Base-by-base conservation (phyloP, 2,113 vertebrate species). In the Camelus dromedarius region DNA sequence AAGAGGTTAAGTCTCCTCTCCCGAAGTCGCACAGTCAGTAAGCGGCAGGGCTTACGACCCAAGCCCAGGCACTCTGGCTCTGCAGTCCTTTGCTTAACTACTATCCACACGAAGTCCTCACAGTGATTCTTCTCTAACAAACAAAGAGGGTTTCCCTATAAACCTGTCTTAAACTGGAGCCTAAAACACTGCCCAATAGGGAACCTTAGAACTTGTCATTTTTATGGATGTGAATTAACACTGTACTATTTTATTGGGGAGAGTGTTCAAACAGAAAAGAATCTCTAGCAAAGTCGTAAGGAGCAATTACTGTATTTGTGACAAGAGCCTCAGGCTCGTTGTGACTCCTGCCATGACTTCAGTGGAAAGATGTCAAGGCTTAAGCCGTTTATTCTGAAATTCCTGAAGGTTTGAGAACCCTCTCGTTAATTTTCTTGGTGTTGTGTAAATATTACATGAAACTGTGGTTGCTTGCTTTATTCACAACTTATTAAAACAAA, bases 401-500 rank as follows among this genome's bases (percentile, higher is more conserved):
- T 60, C 38, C 89, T 83, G 19, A 87, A 79, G 75, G 16, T 93
- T 73, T 79, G 58, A 79, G 67, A 93, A 64, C 14, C 2, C 18
- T 87, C 20, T 60, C 28, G 11, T 84, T 91, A 64, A 89, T 86
- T 95, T 96, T 81, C 90, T 96, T 67, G 9, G n/a, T 72, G 46
- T 50, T 60, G 5, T 26, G 89, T 58, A 83, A 93, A 86, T 92
- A 82, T 75, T 70, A 54, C 38, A 67, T 66, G 54, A 92, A 86
- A 82, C 62, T 67, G 12, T 35, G 30, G 26, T 22, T 79, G 32
- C 13, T 70, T 76, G 24, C 30, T 87, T 91, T 58, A 89, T 86
- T 97, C 73, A 48, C 56, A 89, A 70, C 38, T 86, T 72, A 75
- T 52, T 67, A 73, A 93, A 84, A 89, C 50, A 84, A 87, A 96